phyloP scores from a whole-genome alignment of 1,140 invertebrate genomes.

The Philotrypesis tridentata region DNA sequence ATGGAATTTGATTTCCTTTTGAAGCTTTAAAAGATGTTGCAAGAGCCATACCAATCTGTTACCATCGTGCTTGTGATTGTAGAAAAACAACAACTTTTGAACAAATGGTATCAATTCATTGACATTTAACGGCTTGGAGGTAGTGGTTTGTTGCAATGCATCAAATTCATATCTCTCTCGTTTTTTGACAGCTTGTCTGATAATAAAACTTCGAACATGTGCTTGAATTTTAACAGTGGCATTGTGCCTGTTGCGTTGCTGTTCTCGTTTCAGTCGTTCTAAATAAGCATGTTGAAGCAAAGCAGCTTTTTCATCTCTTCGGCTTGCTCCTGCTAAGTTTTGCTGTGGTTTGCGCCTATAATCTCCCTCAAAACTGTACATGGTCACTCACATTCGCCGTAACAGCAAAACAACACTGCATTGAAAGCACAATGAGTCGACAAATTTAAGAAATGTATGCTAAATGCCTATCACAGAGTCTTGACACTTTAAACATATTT shows the following conservation, averaged over 20 bases:
- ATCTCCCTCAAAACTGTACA: constrained; percentile 94
- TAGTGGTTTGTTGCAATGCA: constrained; percentile 71
- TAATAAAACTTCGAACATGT: constrained; percentile 83
- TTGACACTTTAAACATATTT: constrained; percentile 35
- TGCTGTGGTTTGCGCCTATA: constrained; percentile 90
- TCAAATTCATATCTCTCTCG: constrained; percentile 82
- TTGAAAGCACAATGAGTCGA: constrained; percentile 47
- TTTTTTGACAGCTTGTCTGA: constrained; percentile 80
- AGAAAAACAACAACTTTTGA: constrained; percentile 85
- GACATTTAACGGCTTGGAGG: constrained; percentile 72
- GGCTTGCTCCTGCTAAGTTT: constrained; percentile 91
- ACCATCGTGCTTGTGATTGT: constrained; percentile 80
- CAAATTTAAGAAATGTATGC: constrained; percentile 32
- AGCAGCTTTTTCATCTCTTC: constrained; percentile 82
- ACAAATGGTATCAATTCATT: constrained; percentile 75
- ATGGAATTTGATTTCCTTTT: constrained; percentile 75
- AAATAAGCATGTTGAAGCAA: constrained; percentile 86
- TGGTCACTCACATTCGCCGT: constrained; percentile 48
- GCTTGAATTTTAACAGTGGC: constrained; percentile 86
- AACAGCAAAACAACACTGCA: constrained; percentile 17
- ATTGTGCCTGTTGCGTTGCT: constrained; percentile 79
- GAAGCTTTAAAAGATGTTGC: constrained; percentile 76
- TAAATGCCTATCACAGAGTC: not conserved
- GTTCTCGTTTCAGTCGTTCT: constrained; percentile 89
- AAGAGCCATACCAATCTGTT: constrained; percentile 80